phyloP scores from a whole-genome alignment of 2,113 vertebrate genomes.

The Leuciscus idus region DNA sequence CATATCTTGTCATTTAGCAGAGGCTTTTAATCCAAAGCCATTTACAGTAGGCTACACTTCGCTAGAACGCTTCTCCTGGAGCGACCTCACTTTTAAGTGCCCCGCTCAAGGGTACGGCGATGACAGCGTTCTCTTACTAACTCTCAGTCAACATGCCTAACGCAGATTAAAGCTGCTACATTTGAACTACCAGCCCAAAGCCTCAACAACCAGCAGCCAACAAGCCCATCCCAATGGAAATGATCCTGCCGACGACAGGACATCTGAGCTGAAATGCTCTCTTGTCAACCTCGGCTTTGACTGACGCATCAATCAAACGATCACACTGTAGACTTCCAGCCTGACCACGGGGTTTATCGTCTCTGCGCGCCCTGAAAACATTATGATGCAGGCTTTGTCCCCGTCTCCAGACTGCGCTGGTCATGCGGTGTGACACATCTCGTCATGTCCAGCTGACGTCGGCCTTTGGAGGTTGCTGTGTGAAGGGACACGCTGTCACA shows the following conservation, averaged over 20 bases:
- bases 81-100: constrained; percentile 15
- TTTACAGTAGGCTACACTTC: background rate
- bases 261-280: background rate
- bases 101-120: background rate
- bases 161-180: background rate
- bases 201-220: constrained; percentile 4
- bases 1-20: background rate
- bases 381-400: constrained; percentile 40
- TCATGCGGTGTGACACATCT: constrained; percentile 43
- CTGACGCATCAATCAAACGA: background rate
- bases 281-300: background rate
- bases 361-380: constrained; percentile 9
- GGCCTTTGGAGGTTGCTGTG: constrained; percentile 32
- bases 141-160: constrained; percentile 13
- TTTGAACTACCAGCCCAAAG: constrained; percentile 17
- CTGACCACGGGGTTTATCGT: constrained; percentile 8
- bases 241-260: background rate
- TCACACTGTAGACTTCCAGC: background rate
- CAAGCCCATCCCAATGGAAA: constrained; percentile 6
- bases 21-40: constrained; percentile 1
- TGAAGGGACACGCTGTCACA: constrained; percentile 38
- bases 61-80: background rate
- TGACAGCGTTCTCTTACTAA: constrained; percentile 1
- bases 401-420: constrained; percentile 19
- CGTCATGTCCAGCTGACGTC: constrained; percentile 38